Base-by-base conservation (phyloP, 2,113 vertebrate genomes). In the Hylia prasina region DNA sequence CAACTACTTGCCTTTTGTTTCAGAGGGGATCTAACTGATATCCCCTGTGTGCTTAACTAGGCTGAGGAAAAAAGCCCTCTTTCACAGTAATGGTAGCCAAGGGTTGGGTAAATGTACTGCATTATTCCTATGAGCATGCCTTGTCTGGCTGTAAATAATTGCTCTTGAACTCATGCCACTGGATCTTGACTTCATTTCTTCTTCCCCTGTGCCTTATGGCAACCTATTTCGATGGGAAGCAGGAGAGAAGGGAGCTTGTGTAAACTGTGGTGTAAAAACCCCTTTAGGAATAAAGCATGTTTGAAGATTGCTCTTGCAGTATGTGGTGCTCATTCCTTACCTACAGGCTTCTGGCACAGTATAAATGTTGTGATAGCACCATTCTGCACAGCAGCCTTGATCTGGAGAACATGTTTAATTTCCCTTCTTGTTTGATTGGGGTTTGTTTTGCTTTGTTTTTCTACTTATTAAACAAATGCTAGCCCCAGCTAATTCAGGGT, bases 171-270 rank as follows among this genome's bases (percentile, higher is more conserved):
- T 21, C 30, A 15, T 66, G 27, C 9, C 45, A 16, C 51, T 66
- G 65, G 27, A 54, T 58, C 39, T 42, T 10, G 2, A 37, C 37
- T 70, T 76, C 3, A 6, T 53, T 76, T 77, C 50, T 58, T 76
- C 42, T 76, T 30, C 39, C 9, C 4, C 22, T n/a, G 6, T 42
- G 13, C 33, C 17, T 56, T 47, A 25, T 37, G 39, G 25, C 50
- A 76, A 33, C 19, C 44, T 81, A 22, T 13, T 33, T 47, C 0
- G 0, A 40, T 16, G 19, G n/a, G 19, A 64, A 81, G 39, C 10
- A 47, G 44, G n/a, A 90, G n/a, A 76, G 44, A 76, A 47, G 37
- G 44, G 22, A 40, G 44, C 12, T 31, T 68, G 17, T 47, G 28
- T 44, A 79, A 68, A 39, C 1, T 31, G 40, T 54, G 53, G 8